Evolutionary conservation across 2,888 invertebrate species (phyloP), one percentile per base, ranked within the genome.

Genomic region (Mimas tiliae): DNA sequence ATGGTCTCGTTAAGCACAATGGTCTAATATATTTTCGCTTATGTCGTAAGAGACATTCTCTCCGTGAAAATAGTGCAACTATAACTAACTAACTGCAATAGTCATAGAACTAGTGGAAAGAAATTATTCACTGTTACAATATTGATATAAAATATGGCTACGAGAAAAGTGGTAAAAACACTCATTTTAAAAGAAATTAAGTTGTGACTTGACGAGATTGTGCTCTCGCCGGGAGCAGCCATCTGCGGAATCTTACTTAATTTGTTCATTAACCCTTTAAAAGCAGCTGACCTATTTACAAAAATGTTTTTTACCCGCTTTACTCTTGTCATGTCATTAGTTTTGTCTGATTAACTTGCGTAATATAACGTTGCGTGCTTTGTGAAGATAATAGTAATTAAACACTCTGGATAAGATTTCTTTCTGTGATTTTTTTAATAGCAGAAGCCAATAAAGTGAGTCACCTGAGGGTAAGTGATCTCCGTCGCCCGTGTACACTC

Each of bases 251-350:
- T 72, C 69, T 72, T 72, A 68, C 65, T 71, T 75, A 76, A 77
- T 77, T 79, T 79, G 77, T 79, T 76, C 73, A 78, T 79, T 74
- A 79, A 77, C 78, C 78, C 77, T 70, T 77, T 70, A 68, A 70
- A 66, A 45, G 34, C 14, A 34, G 47, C 45, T 42, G 71, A 76
- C 70, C 76, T 72, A 65, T 76, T 71, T 76, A 65, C 67, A 64
- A 70, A 71, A 70, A 42, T 7, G 8, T 42, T 11, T n/a, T 42
- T 42, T 27, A 42, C 42, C 42, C 11, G 7, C 42, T 42, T 42
- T 42, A 11, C 42, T 9, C 42, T 7, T 11, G 7, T 42, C 42
- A 3, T 27, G 27, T 27, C 27, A 42, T 42, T 42, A 42, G 21
- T 51, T 21, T 21, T 9, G 21, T 51, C 51, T 19, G 16, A 16